Conservation (phyloP, 2,888 invertebrate genomes). For the Acleris laterana region DNA sequence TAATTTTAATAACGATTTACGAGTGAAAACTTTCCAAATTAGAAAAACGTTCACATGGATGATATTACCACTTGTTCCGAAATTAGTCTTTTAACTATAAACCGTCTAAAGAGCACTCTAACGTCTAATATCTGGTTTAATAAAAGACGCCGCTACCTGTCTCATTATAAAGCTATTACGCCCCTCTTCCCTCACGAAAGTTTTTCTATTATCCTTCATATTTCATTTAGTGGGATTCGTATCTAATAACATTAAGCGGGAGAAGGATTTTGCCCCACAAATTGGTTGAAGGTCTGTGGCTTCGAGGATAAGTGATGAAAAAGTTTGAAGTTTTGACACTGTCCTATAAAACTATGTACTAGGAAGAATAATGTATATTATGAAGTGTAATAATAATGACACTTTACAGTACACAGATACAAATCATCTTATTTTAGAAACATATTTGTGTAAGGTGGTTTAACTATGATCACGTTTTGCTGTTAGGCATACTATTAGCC, state of each 20-base stretch:
- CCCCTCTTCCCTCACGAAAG: constrained; percentile 45
- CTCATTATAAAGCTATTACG: constrained; percentile 38
- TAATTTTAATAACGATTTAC: too few species aligned
- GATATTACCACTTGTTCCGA: background rate
- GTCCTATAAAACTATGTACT: too few species aligned
- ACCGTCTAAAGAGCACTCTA: background rate
- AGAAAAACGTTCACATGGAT: background rate
- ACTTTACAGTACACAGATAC: too few species aligned
- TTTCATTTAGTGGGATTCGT: constrained; percentile 61
- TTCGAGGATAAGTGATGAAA: constrained; percentile 35
- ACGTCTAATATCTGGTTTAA: background rate
- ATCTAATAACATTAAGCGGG: constrained; percentile 52
- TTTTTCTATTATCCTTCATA: constrained; percentile 65
- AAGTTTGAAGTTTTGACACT: constrained; percentile 8
- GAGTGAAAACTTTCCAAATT: background rate
- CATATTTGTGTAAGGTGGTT: too few species aligned
- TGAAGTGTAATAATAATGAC: too few species aligned
- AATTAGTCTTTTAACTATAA: background rate
- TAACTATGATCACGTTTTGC: too few species aligned
- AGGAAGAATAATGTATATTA: too few species aligned
- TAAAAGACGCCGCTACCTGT: constrained; percentile 18
- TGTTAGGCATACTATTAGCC: too few species aligned
- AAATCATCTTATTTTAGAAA: too few species aligned
- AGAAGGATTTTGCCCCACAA: constrained; percentile 44
- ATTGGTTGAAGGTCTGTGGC: constrained; percentile 44